Percentiles rank a stretch among this genome's conserved stretches.
These are phyloP conservation scores for Nyctibius bracteatus DNA, from an alignment of 2,113 vertebrate species.

Conservation along the genomic window DNA sequence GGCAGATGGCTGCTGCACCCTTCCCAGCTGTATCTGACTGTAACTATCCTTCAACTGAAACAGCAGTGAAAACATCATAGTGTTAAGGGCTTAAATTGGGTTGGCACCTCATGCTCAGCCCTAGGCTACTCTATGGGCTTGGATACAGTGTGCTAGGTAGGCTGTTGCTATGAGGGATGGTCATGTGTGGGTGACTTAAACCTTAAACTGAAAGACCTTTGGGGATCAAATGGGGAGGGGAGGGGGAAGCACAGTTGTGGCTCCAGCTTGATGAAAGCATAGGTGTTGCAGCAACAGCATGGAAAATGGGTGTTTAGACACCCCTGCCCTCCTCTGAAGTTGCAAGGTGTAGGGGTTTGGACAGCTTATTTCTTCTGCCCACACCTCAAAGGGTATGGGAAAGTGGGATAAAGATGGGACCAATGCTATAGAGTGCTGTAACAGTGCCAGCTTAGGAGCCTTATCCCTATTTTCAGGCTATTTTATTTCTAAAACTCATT, in stretches of 20 bases:
- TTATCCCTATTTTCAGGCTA: background rate
- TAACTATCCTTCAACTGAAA: background rate
- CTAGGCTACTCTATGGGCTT: background rate
- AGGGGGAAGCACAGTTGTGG: background rate
- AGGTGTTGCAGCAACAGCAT: background rate
- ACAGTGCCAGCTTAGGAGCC: background rate
- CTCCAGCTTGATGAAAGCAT: background rate
- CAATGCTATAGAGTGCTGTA: background rate
- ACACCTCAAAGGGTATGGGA: accelerated
- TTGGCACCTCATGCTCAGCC: background rate
- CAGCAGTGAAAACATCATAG: background rate
- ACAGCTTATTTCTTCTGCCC: background rate
- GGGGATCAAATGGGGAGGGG: accelerated
- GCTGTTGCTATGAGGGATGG: background rate
- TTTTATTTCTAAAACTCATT: background rate
- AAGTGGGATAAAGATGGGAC: background rate
- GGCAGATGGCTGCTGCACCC: background rate
- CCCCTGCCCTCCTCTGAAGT: background rate
- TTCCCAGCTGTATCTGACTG: background rate
- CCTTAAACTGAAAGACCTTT: background rate
- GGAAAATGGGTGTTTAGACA: background rate
- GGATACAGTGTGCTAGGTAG: background rate
- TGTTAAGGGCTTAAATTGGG: background rate
- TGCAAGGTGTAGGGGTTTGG: background rate
- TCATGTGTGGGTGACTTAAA: accelerated